Conservation (phyloP, 2,888 invertebrate species). For the Scaptomyza cyrtandrae region DNA sequence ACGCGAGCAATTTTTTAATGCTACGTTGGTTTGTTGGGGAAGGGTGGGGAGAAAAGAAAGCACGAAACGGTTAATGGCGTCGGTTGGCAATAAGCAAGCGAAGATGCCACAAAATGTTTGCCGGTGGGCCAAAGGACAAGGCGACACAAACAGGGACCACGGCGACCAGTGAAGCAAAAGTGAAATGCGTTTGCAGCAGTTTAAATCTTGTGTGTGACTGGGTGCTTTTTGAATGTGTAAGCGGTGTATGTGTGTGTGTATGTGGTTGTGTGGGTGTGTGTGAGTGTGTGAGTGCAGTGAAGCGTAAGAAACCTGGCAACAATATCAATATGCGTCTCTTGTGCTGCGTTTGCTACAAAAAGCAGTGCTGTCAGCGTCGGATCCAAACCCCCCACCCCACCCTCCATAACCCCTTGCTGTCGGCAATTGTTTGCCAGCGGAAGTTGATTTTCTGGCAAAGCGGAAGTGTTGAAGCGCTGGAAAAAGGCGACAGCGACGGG, state of each 20-base stretch:
- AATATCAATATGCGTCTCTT: slow-evolving; percentile 74
- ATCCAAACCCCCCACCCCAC: slow-evolving; percentile 1
- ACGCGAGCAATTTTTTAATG: slow-evolving; percentile 68
- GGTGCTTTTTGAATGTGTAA: slow-evolving; percentile 14
- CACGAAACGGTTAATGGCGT: slow-evolving; percentile 72
- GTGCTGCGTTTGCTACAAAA: slow-evolving; percentile 48
- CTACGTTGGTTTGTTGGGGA: not conserved
- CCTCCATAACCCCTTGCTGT: slow-evolving; percentile 7
- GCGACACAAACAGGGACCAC: slow-evolving; percentile 30
- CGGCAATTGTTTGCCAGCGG: slow-evolving; percentile 74
- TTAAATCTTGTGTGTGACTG: slow-evolving; percentile 37
- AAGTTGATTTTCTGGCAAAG: slow-evolving; percentile 72
- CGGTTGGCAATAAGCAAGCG: slow-evolving; percentile 57
- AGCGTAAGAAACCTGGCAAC: slow-evolving; percentile 69
- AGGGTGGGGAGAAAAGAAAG: slow-evolving; percentile 7
- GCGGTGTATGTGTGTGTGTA: not conserved
- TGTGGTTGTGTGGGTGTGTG: slow-evolving; percentile 19
- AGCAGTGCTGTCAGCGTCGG: slow-evolving; percentile 24
- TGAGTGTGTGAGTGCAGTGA: slow-evolving; percentile 51
- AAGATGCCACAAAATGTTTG: slow-evolving; percentile 77
- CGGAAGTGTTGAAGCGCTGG: slow-evolving; percentile 69
- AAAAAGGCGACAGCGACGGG: slow-evolving; percentile 27
- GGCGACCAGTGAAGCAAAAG: slow-evolving; percentile 67
- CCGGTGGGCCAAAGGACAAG: slow-evolving; percentile 38
- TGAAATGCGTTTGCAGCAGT: slow-evolving; percentile 71